These are phyloP conservation scores for Rhinopithecus roxellana DNA, from an alignment of 2,113 vertebrate genomes.

Conservation along the genomic window DNA sequence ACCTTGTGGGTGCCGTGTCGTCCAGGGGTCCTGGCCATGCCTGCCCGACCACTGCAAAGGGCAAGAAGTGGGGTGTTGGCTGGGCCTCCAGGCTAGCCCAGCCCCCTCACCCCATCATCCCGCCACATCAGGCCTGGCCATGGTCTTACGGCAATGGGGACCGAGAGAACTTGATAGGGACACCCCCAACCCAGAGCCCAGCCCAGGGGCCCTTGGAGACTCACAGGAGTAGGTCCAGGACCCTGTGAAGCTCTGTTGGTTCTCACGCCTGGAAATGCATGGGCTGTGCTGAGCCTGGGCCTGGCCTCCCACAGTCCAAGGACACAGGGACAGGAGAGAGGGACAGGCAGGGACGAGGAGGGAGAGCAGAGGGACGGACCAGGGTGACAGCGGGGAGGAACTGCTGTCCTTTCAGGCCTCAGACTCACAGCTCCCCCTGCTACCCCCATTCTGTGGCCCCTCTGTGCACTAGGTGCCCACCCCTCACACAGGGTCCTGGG, in stretches of 20 bases:
- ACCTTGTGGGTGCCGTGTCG: slow-evolving; percentile 28
- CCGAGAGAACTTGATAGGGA: background rate
- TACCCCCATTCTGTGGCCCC: too few species aligned
- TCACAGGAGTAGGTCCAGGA: slow-evolving; percentile 76
- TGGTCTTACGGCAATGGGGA: background rate
- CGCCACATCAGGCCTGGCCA: background rate
- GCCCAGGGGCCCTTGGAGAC: slow-evolving; percentile 29
- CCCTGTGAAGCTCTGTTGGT: slow-evolving; percentile 61
- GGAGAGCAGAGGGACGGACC: background rate
- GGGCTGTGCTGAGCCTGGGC: background rate
- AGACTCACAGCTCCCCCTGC: too few species aligned
- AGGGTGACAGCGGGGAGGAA: background rate
- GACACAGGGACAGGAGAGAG: background rate
- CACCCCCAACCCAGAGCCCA: background rate
- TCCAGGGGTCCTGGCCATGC: background rate
- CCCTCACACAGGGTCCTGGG: background rate
- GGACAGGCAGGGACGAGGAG: background rate
- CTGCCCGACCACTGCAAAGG: slow-evolving; percentile 55
- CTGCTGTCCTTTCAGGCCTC: background rate
- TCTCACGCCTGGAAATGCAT: slow-evolving; percentile 59
- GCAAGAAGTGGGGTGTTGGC: background rate
- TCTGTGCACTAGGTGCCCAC: accelerated
- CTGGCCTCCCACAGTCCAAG: background rate
- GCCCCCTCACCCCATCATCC: background rate
- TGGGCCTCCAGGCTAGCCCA: background rate